phyloP scores from a whole-genome alignment of 2,888 invertebrate species.

The Pardosa pseudoannulata region DNA sequence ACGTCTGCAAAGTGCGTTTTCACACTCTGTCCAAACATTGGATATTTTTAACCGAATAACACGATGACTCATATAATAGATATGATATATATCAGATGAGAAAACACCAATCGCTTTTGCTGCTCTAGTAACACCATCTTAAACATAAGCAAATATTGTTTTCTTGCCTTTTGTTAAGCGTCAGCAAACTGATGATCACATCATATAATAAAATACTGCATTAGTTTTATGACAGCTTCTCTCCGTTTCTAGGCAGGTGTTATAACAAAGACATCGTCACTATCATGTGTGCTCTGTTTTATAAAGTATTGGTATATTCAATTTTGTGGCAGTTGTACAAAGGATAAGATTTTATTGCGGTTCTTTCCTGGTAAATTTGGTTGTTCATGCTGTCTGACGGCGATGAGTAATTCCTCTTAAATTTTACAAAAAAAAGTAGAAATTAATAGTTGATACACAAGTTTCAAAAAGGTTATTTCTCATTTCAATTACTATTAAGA shows the following conservation, averaged over 20 bases:
- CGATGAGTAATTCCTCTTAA: too few relatives aligned
- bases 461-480: too few relatives aligned
- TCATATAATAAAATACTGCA: slow-evolving; percentile 32
- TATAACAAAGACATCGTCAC: slow-evolving; percentile 10
- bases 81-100: slow-evolving; percentile 55
- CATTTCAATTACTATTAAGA: too few relatives aligned
- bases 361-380: too few relatives aligned
- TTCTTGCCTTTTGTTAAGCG: slow-evolving; percentile 42
- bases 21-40: slow-evolving; percentile 39
- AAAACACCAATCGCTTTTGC: slow-evolving; percentile 44
- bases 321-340: slow-evolving; percentile 44
- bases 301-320: slow-evolving; percentile 23
- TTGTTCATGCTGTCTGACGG: too few relatives aligned
- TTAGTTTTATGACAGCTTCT: slow-evolving; percentile 58
- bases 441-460: too few relatives aligned
- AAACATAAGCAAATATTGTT: slow-evolving; percentile 60
- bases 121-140: slow-evolving; percentile 59
- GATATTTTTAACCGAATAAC: slow-evolving; percentile 55
- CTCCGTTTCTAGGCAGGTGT: slow-evolving; percentile 51
- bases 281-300: slow-evolving; percentile 32
- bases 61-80: slow-evolving; percentile 48
- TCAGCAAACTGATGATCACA: slow-evolving; percentile 36
- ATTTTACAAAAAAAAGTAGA: too few relatives aligned
- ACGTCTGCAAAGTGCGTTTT: slow-evolving; percentile 42
- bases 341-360: neutral